Evolutionary conservation across 2,888 invertebrate genomes (phyloP).

Genomic region (Epinotia brunnichana): DNA sequence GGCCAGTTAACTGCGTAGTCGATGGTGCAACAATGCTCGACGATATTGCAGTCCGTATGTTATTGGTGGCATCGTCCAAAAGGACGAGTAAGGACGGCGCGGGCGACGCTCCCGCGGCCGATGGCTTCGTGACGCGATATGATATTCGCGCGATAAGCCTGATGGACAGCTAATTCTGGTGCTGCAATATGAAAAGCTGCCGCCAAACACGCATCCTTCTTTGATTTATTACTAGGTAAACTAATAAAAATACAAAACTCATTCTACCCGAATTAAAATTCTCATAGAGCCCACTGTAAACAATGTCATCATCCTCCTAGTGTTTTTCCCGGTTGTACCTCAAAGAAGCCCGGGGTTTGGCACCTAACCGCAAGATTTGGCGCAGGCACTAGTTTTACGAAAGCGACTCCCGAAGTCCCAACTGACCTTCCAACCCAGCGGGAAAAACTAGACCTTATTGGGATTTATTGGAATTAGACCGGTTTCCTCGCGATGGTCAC

Average conservation of each 20-base stretch:
- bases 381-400: too few species aligned
- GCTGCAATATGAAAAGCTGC: constrained; percentile 19
- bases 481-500: too few species aligned
- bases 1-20: background rate
- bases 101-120: constrained; percentile 69
- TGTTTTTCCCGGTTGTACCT: too few species aligned
- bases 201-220: constrained; percentile 21
- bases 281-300: constrained; percentile 41
- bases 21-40: constrained; percentile 34
- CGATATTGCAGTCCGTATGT: constrained; percentile 52
- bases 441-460: too few species aligned
- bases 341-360: too few species aligned
- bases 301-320: too few species aligned
- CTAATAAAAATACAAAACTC: background rate
- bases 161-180: constrained; percentile 53
- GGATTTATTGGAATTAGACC: too few species aligned
- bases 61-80: constrained; percentile 58
- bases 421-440: too few species aligned
- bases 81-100: constrained; percentile 74
- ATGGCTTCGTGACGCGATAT: constrained; percentile 50
- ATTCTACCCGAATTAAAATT: constrained; percentile 8
- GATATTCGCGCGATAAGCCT: constrained; percentile 57
- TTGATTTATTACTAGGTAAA: constrained; percentile 24
- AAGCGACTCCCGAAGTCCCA: too few species aligned
- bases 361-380: too few species aligned